Evolutionary conservation across 2,797 vertebrate species (phyloP).

Genomic region (Choloepus didactylus): DNA sequence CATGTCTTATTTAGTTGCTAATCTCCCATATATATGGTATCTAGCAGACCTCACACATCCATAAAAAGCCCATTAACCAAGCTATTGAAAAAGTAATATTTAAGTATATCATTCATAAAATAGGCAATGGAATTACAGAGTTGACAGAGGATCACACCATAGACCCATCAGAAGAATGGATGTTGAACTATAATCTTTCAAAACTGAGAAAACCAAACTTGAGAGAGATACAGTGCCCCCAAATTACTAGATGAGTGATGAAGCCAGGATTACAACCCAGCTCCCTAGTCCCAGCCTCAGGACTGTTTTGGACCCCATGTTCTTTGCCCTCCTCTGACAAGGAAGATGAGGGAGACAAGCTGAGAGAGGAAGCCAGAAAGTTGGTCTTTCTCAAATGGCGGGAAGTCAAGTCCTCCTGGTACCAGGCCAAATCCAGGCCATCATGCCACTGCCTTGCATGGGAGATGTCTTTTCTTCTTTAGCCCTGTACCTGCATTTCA

Average conservation of each 20-base stretch:
- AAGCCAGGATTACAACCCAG: background rate
- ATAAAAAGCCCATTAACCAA: constrained; percentile 67
- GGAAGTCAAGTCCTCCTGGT: background rate
- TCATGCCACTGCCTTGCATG: background rate
- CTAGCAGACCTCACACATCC: constrained; percentile 35
- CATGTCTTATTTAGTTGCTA: constrained; percentile 63
- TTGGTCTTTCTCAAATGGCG: background rate
- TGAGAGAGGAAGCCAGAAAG: background rate
- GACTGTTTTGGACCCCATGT: background rate
- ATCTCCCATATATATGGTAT: constrained; percentile 44
- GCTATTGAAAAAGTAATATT: constrained; percentile 59
- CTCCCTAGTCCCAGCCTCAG: background rate
- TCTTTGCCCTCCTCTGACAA: background rate
- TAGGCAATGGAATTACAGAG: constrained; percentile 68
- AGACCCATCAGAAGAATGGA: constrained; percentile 63
- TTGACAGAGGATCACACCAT: constrained; percentile 43
- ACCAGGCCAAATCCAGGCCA: background rate
- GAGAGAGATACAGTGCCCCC: background rate
- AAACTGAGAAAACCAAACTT: constrained; percentile 35
- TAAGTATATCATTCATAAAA: constrained; percentile 71
- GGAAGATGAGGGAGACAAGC: background rate
- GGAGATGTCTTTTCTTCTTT: background rate
- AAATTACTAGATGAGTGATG: background rate
- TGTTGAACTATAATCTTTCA: constrained; percentile 32
- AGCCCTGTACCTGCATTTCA: background rate